Conservation (phyloP, 2,797 vertebrate genomes). For the Brachymystax lenok region DNA sequence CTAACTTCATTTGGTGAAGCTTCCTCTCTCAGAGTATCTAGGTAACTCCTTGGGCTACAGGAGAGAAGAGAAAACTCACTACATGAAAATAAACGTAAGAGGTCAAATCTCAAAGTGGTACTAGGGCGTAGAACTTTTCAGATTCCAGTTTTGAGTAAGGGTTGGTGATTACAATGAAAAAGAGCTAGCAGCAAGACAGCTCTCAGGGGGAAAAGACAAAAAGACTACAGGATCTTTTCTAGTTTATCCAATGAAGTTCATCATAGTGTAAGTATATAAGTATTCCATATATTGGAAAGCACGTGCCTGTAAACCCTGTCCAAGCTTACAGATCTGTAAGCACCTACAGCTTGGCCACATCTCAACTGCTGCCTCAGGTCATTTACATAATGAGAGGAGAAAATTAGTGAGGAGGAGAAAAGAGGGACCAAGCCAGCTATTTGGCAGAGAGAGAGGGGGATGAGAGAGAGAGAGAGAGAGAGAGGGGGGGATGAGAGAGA, state of each 20-base stretch:
- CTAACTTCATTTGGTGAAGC: conserved; percentile 15
- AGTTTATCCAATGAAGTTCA: neutral
- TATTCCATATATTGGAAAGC: conserved; percentile 15
- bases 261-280: conserved; percentile 9
- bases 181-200: neutral
- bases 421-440: conserved; percentile 49
- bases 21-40: conserved; percentile 26
- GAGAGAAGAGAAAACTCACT: neutral
- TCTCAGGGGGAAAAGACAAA: neutral
- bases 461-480: neutral
- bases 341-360: conserved; percentile 37
- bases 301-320: neutral
- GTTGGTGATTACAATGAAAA: neutral
- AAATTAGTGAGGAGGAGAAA: conserved; percentile 61
- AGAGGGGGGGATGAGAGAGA: conserved; percentile 13
- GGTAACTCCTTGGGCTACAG: neutral
- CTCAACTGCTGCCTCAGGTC: conserved; percentile 53
- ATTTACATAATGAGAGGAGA: conserved; percentile 72
- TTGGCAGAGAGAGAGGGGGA: conserved; percentile 56
- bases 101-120: neutral
- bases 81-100: neutral
- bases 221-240: neutral
- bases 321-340: neutral
- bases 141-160: neutral
- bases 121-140: neutral